A percentile compares a stretch with the other conserved stretches of the same genome.
Evolutionary conservation across 2,888 invertebrate genomes (phyloP).

Genomic region (Zeuzera pyrina): DNA sequence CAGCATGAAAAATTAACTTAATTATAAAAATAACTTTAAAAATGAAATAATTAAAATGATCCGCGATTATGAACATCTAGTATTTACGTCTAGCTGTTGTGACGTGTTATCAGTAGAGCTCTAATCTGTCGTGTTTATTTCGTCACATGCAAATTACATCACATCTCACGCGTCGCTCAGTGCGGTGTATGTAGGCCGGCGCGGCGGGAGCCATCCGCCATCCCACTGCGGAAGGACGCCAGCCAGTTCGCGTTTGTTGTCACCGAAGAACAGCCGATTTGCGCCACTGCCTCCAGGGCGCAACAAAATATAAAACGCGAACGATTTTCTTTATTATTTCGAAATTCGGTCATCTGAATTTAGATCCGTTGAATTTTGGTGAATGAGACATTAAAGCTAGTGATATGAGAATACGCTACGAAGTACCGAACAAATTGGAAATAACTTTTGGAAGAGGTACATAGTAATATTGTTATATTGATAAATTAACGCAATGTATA

Average conservation of each 20-base stretch:
- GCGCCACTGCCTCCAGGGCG: conserved; percentile 41
- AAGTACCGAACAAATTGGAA: conserved; percentile 69
- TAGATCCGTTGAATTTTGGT: conserved; percentile 25
- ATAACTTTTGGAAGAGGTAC: conserved; percentile 62
- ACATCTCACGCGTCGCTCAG: conserved; percentile 40
- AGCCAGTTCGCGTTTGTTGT: conserved; percentile 52
- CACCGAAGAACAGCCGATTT: conserved; percentile 49
- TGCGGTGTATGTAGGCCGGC: conserved; percentile 53
- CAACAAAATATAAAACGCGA: conserved; percentile 1
- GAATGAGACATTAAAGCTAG: conserved; percentile 23
- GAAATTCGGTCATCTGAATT: conserved; percentile 25
- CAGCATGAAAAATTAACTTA: too few relatives aligned
- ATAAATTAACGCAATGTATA: too few relatives aligned
- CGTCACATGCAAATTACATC: conserved; percentile 63
- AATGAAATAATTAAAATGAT: too few relatives aligned
- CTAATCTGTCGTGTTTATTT: conserved; percentile 36
- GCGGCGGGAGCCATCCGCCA: conserved; percentile 55
- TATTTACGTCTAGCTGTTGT: conserved; percentile 27
- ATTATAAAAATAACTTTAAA: too few relatives aligned
- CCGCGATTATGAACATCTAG: too few relatives aligned
- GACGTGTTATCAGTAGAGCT: conserved; percentile 39
- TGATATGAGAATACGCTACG: conserved; percentile 67
- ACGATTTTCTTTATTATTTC: conserved; percentile 9
- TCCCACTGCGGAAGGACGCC: conserved; percentile 59
- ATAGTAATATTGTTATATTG: too few relatives aligned